phyloP scores from a whole-genome alignment of 2,888 invertebrate species.

The Coelinius sp. region DNA sequence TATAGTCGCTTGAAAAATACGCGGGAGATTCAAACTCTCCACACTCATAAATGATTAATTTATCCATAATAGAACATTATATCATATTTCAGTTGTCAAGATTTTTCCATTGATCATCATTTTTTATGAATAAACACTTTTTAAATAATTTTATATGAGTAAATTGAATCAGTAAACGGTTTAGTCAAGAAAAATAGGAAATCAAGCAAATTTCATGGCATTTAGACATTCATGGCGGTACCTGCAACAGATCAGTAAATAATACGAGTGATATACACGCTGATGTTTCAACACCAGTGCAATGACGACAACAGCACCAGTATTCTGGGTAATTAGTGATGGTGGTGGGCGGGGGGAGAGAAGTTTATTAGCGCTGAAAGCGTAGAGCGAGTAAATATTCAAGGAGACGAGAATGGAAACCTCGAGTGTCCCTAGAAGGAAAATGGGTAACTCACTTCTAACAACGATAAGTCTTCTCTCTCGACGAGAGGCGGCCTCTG shows the following conservation, averaged over 20 bases:
- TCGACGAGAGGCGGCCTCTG: not conserved
- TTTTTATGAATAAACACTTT: no score
- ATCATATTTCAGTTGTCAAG: no score
- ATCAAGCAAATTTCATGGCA: not conserved
- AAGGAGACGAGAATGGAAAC: slow-evolving; percentile 37
- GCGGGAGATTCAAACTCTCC: no score
- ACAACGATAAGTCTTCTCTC: slow-evolving; percentile 24
- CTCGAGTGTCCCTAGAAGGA: slow-evolving; percentile 23
- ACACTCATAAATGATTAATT: no score
- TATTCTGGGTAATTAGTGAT: slow-evolving; percentile 63
- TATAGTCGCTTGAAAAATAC: no score
- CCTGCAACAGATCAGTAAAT: slow-evolving; percentile 30
- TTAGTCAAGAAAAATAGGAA: not conserved
- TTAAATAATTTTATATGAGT: no score
- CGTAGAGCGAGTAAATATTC: slow-evolving; percentile 61
- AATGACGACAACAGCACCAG: slow-evolving; percentile 18
- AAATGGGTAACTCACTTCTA: slow-evolving; percentile 24
- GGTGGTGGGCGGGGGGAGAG: slow-evolving; percentile 48
- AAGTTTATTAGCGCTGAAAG: slow-evolving; percentile 64
- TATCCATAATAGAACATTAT: no score
- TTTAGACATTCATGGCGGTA: not conserved
- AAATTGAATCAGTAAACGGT: no score
- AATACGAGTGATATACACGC: slow-evolving; percentile 30
- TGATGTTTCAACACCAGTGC: slow-evolving; percentile 42
- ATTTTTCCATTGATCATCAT: no score